Evolutionary conservation across 2,888 invertebrate genomes (phyloP).

Genomic region (Dastarcus helophoroides): DNA sequence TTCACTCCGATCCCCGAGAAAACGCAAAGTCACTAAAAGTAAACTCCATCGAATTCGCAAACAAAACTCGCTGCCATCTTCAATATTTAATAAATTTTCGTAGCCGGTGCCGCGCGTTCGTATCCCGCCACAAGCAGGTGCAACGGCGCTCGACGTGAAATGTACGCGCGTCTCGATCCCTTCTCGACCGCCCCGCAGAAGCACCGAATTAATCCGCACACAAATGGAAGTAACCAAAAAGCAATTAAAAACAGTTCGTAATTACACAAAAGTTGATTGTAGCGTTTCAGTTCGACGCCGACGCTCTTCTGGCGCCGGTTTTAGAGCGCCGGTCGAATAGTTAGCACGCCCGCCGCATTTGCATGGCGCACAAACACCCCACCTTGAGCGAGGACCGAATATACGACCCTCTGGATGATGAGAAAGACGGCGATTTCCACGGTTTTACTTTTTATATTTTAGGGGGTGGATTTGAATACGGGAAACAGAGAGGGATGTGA

Average conservation of each 20-base stretch:
- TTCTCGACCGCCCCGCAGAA: conserved; percentile 1
- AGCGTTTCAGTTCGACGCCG: conserved; percentile 36
- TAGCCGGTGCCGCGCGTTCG: too few species aligned
- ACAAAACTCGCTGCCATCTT: too few species aligned
- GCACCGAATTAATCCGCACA: conserved; percentile 15
- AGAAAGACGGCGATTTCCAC: conserved; percentile 16
- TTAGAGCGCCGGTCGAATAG: conserved; percentile 36
- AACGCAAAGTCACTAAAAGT: too few species aligned
- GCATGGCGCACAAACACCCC: conserved; percentile 35
- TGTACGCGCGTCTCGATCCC: conserved; percentile 6
- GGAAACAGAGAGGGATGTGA: conserved; percentile 22
- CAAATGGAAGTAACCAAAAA: conserved; percentile 26
- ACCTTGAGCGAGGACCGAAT: conserved; percentile 26
- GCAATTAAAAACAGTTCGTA: conserved; percentile 28
- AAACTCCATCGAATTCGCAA: too few species aligned
- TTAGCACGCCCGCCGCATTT: conserved; percentile 40
- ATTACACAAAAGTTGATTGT: conserved; percentile 36
- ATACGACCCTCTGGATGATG: conserved; percentile 20
- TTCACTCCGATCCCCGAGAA: too few species aligned
- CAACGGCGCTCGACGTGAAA: too few species aligned
- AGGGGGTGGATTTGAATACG: conserved; percentile 17
- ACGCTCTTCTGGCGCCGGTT: conserved; percentile 36
- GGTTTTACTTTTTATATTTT: conserved; percentile 33
- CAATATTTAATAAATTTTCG: too few species aligned
- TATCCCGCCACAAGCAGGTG: too few species aligned